Evolutionary conservation across 1,140 invertebrate genomes (phyloP), one percentile per base, ranked within the genome.

Genomic region (Oreohelix idahoensis): DNA sequence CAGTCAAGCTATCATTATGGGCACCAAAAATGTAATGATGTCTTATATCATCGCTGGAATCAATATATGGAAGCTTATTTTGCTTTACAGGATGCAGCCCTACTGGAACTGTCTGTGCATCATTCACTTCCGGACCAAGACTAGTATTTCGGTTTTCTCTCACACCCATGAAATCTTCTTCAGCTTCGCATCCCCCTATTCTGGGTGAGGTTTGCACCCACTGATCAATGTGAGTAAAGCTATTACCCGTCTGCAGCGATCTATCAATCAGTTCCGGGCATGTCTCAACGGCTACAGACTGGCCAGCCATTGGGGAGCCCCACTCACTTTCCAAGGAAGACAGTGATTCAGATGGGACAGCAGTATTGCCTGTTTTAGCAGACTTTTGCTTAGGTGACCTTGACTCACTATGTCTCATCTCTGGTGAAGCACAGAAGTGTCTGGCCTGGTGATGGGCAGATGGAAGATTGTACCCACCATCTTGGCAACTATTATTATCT

Each of bases 401-500:
- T 23, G 53, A 58, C 13, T 15, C 26, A 17, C 1, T 2, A 2
- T 10, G n/a, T 32, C 29, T 66, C n/a, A 4, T 66, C 1, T 66
- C 63, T 32, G 63, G 63, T 66, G 63, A 66, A 8, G 63, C n/a
- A 32, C 20, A 66, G 20, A 66, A 35, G 53, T 23, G 8, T 29
- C 1, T 17, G 5, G 0, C 1, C 1, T 49, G 32, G 26, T 38
- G 29, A 13, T 63, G 1, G 2, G 66, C 15, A 4, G 79, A 71
- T 35, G 1, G 66, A 39, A 80, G 29, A 35, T 71, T 80, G 79
- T 80, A 71, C 1, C 79, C 79, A 13, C 79, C 79, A 71, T 80
- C 79, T 71, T 80, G 79, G 29, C 79, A 80, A 38, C 79, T 80
- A 39, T 80, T 80, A 36, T 39, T 80, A 35, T 80, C 79, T 23